Evolutionary conservation across 1,140 invertebrate species (phyloP).

Genomic region (Elymnias hypermnestra): DNA sequence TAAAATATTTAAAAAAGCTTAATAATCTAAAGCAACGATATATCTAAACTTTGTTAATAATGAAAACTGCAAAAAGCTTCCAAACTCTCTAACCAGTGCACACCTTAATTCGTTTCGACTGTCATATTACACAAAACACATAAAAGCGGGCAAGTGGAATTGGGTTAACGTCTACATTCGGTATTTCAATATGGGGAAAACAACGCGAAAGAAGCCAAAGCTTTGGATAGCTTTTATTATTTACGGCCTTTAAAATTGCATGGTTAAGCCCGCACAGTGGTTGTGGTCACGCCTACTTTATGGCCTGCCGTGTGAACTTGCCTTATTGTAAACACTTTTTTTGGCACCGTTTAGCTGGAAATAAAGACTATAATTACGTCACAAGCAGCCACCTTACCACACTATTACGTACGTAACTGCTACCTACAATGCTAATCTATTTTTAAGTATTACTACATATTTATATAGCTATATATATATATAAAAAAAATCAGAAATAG

Average conservation of each 20-base stretch:
- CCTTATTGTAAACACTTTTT: constrained; percentile 52
- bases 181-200: constrained; percentile 61
- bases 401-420: constrained; percentile 20
- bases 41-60: no score
- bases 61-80: no score
- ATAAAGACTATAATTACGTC: constrained; percentile 34
- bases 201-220: constrained; percentile 59
- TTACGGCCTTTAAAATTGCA: constrained; percentile 74
- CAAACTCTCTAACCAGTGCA: no score
- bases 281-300: constrained; percentile 71
- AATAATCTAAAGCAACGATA: no score
- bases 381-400: constrained; percentile 20
- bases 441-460: constrained; percentile 20
- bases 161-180: constrained; percentile 24
- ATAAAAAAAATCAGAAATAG: no score
- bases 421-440: constrained; percentile 17
- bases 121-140: background rate
- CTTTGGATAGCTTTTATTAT: constrained; percentile 72
- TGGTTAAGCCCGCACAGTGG: constrained; percentile 63
- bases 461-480: background rate
- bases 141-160: constrained; percentile 8
- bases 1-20: no score
- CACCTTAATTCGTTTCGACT: background rate
- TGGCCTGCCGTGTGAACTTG: constrained; percentile 53
- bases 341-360: constrained; percentile 37